Evolutionary conservation across 1,140 invertebrate genomes (phyloP), one percentile per base, ranked within the genome.

Genomic region (Apis laboriosa): DNA sequence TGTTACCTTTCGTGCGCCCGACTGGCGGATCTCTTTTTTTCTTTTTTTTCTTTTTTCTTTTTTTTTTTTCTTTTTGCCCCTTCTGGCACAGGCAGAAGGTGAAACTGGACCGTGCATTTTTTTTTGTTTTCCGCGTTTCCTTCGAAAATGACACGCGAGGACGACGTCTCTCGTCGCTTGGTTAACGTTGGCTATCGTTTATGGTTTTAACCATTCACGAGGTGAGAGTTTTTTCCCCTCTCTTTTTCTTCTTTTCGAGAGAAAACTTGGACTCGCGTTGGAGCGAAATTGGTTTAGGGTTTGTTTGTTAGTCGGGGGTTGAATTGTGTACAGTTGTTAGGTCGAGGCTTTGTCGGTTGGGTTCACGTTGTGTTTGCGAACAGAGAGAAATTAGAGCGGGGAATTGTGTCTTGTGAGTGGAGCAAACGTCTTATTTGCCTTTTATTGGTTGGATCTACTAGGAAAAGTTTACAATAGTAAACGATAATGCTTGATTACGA

Each of bases 1-100:
- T 92, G 92, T 92, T 91, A 91, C 90, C 88, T 90, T 70, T 90
- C 89, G 87, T 79, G 64, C 70, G 17, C 43, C 67, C 79, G 83
- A 76, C 83, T 72, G 78, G 49, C 75, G 77, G 73, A 53, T 13
- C 85, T 80, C 56, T 7, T 3, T 7, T 55, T 55, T 7, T 55
- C 53, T 55, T 12, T 55, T 55, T 55, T 7, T 55, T 11, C 11
- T 12, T 55, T 55, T 55, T 55, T 55, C 15, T 15, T 12, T 53
- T 53, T 24, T 24, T 24, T 24, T n/a, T n/a, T 34, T 34, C 13
- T 53, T 53, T 53, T 53, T 53, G 11, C 1, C 13, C 13, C 3
- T 53, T 53, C 75, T 74, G 28, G 28, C 51, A 55, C 78, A 21
- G 43, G 60, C 56, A 63, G 56, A 73, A 82, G 78, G 84, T 85